phyloP scores from a whole-genome alignment of 2,888 invertebrate genomes.

The Andrena trimmerana region DNA sequence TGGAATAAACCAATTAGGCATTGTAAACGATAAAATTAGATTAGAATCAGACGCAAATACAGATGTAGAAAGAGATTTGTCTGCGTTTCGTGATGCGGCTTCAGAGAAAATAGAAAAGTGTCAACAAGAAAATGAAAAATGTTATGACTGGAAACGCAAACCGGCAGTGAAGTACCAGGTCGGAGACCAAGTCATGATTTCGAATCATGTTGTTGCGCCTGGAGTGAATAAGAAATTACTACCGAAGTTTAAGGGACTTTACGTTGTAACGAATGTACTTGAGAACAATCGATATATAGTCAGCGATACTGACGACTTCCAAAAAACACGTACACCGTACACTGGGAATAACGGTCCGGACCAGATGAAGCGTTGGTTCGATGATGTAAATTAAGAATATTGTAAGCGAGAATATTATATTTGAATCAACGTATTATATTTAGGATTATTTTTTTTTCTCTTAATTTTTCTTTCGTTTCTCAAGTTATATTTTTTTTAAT shows the following conservation, averaged over 20 bases:
- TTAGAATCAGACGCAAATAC: background rate
- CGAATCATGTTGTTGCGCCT: background rate
- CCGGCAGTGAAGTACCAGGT: background rate
- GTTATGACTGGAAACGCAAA: background rate
- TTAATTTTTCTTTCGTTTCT: too few relatives aligned
- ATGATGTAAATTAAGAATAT: background rate
- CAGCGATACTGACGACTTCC: background rate
- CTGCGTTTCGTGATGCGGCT: background rate
- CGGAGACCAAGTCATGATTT: background rate
- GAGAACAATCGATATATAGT: background rate
- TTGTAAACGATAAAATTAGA: background rate
- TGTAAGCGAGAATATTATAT: background rate
- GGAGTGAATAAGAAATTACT: conserved; percentile 6
- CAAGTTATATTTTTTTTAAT: too few relatives aligned
- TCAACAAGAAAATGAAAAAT: background rate
- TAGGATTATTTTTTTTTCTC: background rate
- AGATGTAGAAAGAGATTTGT: background rate
- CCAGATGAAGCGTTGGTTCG: background rate
- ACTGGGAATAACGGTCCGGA: background rate
- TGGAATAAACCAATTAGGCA: background rate
- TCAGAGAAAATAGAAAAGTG: background rate
- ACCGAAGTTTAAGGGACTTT: background rate
- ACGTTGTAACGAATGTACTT: background rate
- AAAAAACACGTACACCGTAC: background rate
- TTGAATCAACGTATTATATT: background rate